Evolutionary conservation across 2,888 invertebrate genomes (phyloP), one percentile per base, ranked within the genome.

Genomic region (Microctonus brassicae): DNA sequence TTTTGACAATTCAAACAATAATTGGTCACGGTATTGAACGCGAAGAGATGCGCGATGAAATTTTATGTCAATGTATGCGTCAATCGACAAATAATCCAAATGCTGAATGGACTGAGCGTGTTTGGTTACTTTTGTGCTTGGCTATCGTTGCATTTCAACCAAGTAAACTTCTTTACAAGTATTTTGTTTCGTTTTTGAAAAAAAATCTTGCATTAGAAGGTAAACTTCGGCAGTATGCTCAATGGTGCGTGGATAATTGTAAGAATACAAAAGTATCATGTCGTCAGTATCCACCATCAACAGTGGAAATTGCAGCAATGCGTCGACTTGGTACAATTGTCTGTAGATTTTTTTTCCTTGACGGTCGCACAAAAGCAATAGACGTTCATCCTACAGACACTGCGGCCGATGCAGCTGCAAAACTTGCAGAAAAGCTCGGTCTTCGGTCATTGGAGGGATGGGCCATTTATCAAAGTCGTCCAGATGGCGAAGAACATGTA

Each of bases 341-440:
- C 0, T 97, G 97, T 86, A 92, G 96, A 61, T 97, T 98, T 89
- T 97, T 97, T 90, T 97, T 98, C 89, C 90, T 98, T 86, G 97
- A 98, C 88, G 97, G 97, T 0, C 92, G 97, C 69, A 97, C 97
- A 0, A 98, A 97, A 88, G 97, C 97, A 0, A 95, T 98, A 75
- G 97, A 97, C 87, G 95, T 98, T 26, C 97, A 97, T 89, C 97
- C 97, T 0, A 96, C 96, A 0, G 97, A 98, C 86, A 97, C 97
- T 2, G 97, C 97, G 0, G 93, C 94, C 24, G 97, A 97, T 83
- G 97, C 97, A 0, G 94, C 97, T 2, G 92, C 93, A 2, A 94
- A 96, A 79, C 89, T 98, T 33, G 96, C 97, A 0, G 96, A 97
- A 86, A 95, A 97, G 86, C 90, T 96, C 64, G 95, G 95, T 29